Evolutionary conservation across 1,140 invertebrate species (phyloP), one percentile per base, ranked within the genome.

Genomic region (Mycetomoellerius zeteki): DNA sequence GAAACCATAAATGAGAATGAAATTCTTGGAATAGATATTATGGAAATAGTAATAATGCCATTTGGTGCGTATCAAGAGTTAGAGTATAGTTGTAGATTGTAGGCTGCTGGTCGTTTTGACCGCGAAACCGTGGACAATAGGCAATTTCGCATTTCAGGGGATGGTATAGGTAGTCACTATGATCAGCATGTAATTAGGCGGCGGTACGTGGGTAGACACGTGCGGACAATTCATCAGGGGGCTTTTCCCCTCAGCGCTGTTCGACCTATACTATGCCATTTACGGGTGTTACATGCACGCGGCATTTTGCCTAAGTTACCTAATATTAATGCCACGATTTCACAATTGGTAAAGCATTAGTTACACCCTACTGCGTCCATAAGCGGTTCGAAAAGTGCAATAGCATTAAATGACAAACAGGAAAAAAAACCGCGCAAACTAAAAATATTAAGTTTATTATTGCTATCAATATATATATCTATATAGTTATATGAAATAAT

Each of bases 171-270:
- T 93, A 94, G 93, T 93, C 92, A 93, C 93, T 94, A 86, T 90
- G 94, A 95, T 95, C 93, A 93, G 93, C 94, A 93, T 94, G 94
- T 95, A 95, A 95, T 95, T 95, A 95, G 94, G 93, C 92, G 88
- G 91, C 93, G 92, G 92, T 93, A 92, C 92, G 93, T 92, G 92
- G 92, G 86, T 90, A 92, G 94, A 85, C 95, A 95, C 95, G 95
- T 95, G 95, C 94, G 87, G 93, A 93, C 94, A 92, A 95, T 95
- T 95, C 94, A 95, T 95, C 95, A 95, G 94, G 94, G 92, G 93
- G 82, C 80, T 90, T 84, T 90, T 89, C 91, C 92, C 86, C 89
- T 89, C 81, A 88, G 87, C 89, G 88, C 64, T 86, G 90, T 85
- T 86, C 89, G 90, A 92, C 77, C 93, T 88, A 88, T 89, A 91